Percentiles rank a stretch among this genome's conserved stretches.
These are phyloP conservation scores for Gryllus bimaculatus DNA, from an alignment of 1,140 invertebrate genomes.

Conservation along the genomic window DNA sequence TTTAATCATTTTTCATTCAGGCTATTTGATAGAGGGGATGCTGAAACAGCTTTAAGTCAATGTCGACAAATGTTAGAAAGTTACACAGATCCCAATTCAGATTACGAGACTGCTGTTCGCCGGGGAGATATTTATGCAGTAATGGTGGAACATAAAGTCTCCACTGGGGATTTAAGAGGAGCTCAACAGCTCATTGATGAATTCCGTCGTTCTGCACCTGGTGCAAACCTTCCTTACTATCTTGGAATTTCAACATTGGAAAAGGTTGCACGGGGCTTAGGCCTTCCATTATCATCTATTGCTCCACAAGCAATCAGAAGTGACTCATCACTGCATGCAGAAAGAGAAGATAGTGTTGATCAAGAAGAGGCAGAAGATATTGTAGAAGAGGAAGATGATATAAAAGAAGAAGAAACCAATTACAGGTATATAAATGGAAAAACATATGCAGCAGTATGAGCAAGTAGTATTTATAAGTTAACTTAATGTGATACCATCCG, in stretches of 20 bases:
- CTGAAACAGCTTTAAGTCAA: slow-evolving; percentile 41
- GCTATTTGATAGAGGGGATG: slow-evolving; percentile 42
- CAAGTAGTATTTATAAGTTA: no score
- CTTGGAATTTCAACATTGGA: slow-evolving; percentile 8
- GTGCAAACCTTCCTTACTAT: slow-evolving; percentile 12
- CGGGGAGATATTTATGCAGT: slow-evolving; percentile 48
- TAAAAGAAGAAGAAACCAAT: no score
- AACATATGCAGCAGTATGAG: no score
- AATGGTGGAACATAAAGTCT: slow-evolving; percentile 34
- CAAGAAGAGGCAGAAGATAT: slow-evolving; percentile 9
- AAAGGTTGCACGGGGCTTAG: slow-evolving; percentile 9
- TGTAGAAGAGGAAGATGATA: background rate
- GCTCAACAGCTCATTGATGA: slow-evolving; percentile 18
- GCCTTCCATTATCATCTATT: background rate
- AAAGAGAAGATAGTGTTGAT: slow-evolving; percentile 1
- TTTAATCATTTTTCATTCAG: slow-evolving; percentile 27
- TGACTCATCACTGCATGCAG: no score
- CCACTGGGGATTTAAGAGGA: slow-evolving; percentile 10
- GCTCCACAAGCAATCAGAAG: background rate
- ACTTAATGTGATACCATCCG: no score
- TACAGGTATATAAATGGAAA: no score
- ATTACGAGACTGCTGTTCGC: slow-evolving; percentile 39
- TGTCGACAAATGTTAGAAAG: slow-evolving; percentile 44
- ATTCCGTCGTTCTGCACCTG: slow-evolving; percentile 11
- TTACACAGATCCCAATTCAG: slow-evolving; percentile 39